phyloP scores from a whole-genome alignment of 2,888 invertebrate species.

The Clivina fossor region DNA sequence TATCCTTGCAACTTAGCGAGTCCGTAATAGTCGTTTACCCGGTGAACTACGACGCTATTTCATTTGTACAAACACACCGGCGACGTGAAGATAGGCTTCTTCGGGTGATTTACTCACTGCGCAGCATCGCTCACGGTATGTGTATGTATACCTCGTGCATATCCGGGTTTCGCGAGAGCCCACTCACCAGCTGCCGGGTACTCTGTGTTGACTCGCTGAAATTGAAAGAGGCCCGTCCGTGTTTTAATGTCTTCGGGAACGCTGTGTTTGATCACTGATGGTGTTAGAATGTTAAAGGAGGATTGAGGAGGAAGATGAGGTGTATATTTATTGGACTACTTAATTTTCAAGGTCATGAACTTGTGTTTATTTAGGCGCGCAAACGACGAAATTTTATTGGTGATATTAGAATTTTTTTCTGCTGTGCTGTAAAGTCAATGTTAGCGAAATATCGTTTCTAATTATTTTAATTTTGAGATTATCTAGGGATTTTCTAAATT shows the following conservation, averaged over 20 bases:
- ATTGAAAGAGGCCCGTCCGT: constrained; percentile 17
- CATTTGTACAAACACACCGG: constrained; percentile 55
- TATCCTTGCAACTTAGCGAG: constrained; percentile 44
- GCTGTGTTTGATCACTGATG: background rate
- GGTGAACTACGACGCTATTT: constrained; percentile 55
- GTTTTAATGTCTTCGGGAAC: too few relatives aligned
- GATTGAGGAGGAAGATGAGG: background rate
- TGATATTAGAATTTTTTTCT: too few relatives aligned
- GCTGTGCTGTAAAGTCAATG: too few relatives aligned
- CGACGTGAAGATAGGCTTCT: constrained; percentile 37
- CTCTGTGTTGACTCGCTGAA: constrained; percentile 20
- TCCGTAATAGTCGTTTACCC: constrained; percentile 54
- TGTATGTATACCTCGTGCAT: too few relatives aligned
- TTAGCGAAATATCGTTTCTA: too few relatives aligned
- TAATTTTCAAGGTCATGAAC: constrained; percentile 16
- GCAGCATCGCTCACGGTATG: background rate
- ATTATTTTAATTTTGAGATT: too few relatives aligned
- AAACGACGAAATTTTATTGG: too few relatives aligned
- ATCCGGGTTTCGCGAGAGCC: too few relatives aligned
- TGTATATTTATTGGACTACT: too few relatives aligned
- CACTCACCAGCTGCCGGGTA: too few relatives aligned
- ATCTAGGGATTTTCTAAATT: too few relatives aligned
- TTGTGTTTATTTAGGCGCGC: too few relatives aligned
- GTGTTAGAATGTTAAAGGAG: background rate
- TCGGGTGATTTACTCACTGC: constrained; percentile 20